Evolutionary conservation across 2,113 vertebrate species (phyloP).

Genomic region (Hiodon tergisus): DNA sequence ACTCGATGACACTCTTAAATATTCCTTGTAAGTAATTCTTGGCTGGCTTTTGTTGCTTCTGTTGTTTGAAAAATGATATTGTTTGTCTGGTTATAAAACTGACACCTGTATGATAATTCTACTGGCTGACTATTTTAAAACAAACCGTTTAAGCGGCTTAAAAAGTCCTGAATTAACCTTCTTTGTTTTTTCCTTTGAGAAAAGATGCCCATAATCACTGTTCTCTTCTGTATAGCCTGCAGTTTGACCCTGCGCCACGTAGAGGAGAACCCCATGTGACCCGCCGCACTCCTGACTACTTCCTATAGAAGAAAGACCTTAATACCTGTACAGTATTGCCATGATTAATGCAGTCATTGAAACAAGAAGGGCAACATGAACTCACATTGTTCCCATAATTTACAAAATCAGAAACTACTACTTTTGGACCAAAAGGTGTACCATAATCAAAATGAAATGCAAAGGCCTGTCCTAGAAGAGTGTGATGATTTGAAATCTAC

Average conservation of each 20-base stretch:
- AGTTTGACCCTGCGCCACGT: constrained; percentile 93
- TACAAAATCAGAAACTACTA: constrained; percentile 56
- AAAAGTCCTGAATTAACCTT: not conserved
- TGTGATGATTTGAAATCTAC: not conserved
- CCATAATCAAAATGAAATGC: constrained; percentile 69
- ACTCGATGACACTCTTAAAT: constrained; percentile 97
- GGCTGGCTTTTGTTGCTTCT: not conserved
- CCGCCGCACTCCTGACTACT: constrained; percentile 73
- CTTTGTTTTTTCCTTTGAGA: not conserved
- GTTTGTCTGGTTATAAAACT: no score
- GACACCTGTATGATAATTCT: no score
- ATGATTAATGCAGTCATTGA: constrained; percentile 59
- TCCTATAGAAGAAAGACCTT: constrained; percentile 74
- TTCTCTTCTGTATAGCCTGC: constrained; percentile 68
- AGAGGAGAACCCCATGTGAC: constrained; percentile 93
- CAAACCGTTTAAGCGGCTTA: no score
- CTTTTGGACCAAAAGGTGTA: constrained; percentile 84
- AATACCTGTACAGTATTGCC: constrained; percentile 73
- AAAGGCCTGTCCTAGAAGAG: not conserved
- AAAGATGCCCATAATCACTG: not conserved
- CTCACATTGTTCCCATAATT: constrained; percentile 21
- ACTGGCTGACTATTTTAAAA: no score
- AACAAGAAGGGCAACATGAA: constrained; percentile 39
- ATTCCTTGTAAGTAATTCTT: constrained; percentile 87
- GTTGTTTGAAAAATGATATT: no score